Evolutionary conservation across 2,797 vertebrate species (phyloP).

Genomic region (Urosaurus nigricauda): DNA sequence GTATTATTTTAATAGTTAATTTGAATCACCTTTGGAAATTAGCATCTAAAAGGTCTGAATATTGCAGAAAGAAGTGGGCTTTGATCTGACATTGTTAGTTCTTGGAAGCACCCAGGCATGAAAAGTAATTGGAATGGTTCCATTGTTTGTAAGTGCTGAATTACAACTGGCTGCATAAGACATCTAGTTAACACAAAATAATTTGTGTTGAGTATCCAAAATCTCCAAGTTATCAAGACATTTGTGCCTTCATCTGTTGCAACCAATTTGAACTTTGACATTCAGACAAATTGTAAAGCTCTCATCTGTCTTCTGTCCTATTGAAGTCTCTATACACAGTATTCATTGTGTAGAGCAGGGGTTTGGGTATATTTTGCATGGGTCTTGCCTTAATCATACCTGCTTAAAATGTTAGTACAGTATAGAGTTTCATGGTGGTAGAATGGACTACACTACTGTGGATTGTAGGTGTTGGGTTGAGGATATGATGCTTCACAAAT

Average conservation of each 20-base stretch:
- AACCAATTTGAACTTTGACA: background rate
- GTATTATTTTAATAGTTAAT: constrained; percentile 13
- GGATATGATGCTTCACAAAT: too few species aligned
- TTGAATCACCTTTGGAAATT: background rate
- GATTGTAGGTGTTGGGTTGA: too few species aligned
- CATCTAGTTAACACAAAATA: background rate
- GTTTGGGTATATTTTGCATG: background rate
- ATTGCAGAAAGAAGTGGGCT: background rate
- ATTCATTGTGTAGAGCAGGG: background rate
- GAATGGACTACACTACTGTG: background rate
- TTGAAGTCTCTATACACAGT: background rate
- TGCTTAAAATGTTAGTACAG: background rate
- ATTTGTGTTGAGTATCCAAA: background rate
- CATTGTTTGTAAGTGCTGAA: background rate
- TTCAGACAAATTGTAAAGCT: background rate
- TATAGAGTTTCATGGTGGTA: background rate
- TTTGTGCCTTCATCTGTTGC: background rate
- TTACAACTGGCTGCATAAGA: background rate
- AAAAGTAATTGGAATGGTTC: background rate
- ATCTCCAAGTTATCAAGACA: background rate
- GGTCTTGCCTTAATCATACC: background rate
- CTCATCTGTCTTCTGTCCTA: background rate
- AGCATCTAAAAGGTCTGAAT: background rate
- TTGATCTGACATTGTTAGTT: constrained; percentile 6
- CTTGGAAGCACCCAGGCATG: background rate